These are phyloP conservation scores for Labeo catla DNA, from an alignment of 2,113 vertebrate genomes.

Conservation along the genomic window DNA sequence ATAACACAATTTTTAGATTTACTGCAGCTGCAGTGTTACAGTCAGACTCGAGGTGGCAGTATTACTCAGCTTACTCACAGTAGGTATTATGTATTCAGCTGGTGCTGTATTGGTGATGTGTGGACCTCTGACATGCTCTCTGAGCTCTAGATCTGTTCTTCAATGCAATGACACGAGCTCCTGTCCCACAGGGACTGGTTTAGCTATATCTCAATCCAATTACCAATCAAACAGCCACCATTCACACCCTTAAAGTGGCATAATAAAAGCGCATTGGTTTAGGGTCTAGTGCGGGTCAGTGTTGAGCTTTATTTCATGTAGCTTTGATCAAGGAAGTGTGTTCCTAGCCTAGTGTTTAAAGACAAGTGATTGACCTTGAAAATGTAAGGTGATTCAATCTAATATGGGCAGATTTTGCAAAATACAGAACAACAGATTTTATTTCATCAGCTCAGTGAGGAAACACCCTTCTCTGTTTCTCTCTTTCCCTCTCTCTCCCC, in stretches of 20 bases:
- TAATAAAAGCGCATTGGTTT: not conserved
- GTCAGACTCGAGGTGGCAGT: not conserved
- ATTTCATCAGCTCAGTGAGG: not conserved
- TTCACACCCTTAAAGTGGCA: conserved; percentile 3
- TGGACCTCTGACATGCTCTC: conserved; percentile 21
- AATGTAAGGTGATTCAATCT: not conserved
- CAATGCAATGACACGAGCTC: not conserved
- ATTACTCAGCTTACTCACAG: not conserved
- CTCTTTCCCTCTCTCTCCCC: not conserved
- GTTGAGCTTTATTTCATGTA: not conserved
- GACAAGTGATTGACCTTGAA: not conserved
- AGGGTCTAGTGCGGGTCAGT: not conserved
- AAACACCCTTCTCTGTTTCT: not conserved
- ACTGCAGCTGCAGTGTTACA: not conserved
- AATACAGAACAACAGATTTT: not conserved
- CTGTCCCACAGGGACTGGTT: not conserved
- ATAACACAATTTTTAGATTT: not conserved
- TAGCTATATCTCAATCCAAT: conserved; percentile 14
- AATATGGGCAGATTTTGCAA: not conserved
- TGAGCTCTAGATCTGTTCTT: conserved; percentile 25
- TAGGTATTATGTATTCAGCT: not conserved
- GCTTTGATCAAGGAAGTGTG: not conserved
- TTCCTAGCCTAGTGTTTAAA: not conserved
- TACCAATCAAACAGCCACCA: not conserved
- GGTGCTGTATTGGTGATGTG: not conserved